These are phyloP conservation scores for Grallaria varia DNA, from an alignment of 2,113 vertebrate genomes.

Conservation along the genomic window DNA sequence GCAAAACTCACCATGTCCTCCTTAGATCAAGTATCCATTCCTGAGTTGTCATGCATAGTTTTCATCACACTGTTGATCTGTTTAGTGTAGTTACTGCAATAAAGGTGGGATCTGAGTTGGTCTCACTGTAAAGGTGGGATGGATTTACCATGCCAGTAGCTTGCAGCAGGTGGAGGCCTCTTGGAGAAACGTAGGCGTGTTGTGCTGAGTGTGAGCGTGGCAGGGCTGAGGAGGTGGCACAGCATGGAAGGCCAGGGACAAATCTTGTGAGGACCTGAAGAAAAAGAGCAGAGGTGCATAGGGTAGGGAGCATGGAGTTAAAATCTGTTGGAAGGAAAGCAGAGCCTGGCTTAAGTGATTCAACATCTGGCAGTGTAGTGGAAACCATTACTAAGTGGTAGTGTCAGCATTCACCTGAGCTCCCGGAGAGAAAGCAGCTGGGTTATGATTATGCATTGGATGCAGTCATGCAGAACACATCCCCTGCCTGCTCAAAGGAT, in stretches of 20 bases:
- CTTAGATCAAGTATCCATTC: background rate
- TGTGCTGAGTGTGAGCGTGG: background rate
- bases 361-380: background rate
- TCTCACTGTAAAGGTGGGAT: background rate
- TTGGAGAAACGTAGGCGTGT: rapidly evolving
- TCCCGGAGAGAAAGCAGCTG: background rate
- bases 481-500: background rate
- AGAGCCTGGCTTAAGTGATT: background rate
- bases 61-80: background rate
- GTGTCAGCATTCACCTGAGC: background rate
- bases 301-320: background rate
- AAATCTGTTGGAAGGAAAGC: background rate
- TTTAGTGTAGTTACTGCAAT: background rate
- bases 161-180: background rate
- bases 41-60: background rate
- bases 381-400: background rate
- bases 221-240: too few species aligned
- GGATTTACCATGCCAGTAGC: background rate
- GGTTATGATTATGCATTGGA: background rate
- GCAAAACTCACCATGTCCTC: background rate
- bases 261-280: background rate
- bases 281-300: background rate
- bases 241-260: background rate
- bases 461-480: background rate
- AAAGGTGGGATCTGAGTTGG: background rate